Evolutionary conservation across 2,113 vertebrate genomes (phyloP), one percentile per base, ranked within the genome.

Genomic region (Enhydra lutris): DNA sequence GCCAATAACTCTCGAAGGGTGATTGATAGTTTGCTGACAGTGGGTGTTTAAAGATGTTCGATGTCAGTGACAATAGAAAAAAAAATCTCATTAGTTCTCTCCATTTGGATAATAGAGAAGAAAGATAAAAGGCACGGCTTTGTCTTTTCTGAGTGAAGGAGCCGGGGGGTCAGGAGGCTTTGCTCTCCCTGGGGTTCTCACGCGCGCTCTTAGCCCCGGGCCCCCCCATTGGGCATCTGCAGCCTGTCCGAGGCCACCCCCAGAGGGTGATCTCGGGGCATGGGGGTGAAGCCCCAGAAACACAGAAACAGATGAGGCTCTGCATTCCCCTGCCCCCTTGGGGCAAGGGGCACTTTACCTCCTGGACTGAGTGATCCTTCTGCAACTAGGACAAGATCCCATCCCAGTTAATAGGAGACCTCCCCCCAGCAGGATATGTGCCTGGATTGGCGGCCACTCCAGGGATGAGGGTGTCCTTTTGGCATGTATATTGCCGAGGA

Each of bases 1-100:
- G 92, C 95, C 96, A 36, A 15, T 96, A 78, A 39, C 61, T 83
- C 65, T 11, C 0, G 0, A 21, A 13, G 12, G 6, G 80, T 78
- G 96, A 95, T 67, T 89, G 97, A 81, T 87, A 42, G 24, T 84
- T 74, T 93, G 96, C 97, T 96, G 98, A 97, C 97, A 92, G 89
- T 61, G 95, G 93, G 90, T 78, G 94, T 96, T 96, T 88, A 96
- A 96, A 94, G 94, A 94, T 13, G 80, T 81, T 96, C 96, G 2
- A 65, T 82, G 94, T 65, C 36, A 6, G 95, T 96, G 96, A 97
- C 96, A 92, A 90, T 65, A 67, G 96, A 15, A 47, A 71, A 55
- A 55, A 94, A 96, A 95, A 89, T 34, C 96, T 90, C 96, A 85
- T 96, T 90, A 84, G 79, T 87, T 90, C 95, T 95, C 91, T 85